Percentiles rank a stretch among this genome's conserved stretches.
Evolutionary conservation across 2,113 vertebrate genomes (phyloP).

Genomic region (Boleophthalmus pectinirostris): DNA sequence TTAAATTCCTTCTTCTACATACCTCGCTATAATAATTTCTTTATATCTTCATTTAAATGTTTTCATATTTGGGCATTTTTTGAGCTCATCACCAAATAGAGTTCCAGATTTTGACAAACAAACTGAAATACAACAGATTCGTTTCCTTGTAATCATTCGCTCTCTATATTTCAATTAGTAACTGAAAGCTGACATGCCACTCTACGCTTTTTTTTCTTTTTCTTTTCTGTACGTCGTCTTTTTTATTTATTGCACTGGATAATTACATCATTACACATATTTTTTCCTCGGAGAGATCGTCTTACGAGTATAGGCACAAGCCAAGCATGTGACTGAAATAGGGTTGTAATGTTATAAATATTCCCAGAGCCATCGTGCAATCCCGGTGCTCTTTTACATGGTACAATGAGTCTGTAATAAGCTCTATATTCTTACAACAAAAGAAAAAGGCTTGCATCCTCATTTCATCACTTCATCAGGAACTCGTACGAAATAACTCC

Average conservation of each 20-base stretch:
- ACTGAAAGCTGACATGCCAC: too few species aligned
- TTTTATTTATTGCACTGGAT: background rate
- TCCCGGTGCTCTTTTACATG: background rate
- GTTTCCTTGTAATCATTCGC: too few species aligned
- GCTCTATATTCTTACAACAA: background rate
- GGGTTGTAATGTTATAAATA: conserved; percentile 12
- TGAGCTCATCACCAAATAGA: too few species aligned
- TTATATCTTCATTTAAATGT: too few species aligned
- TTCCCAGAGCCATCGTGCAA: conserved; percentile 6
- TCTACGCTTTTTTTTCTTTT: too few species aligned
- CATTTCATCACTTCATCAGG: background rate
- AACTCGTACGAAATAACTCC: conserved; percentile 4
- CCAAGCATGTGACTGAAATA: background rate
- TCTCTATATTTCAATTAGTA: too few species aligned
- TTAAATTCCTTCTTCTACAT: too few species aligned
- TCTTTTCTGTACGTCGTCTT: background rate
- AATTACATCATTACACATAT: background rate
- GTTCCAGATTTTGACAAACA: too few species aligned
- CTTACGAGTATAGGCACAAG: background rate
- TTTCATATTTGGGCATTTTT: too few species aligned
- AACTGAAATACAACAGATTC: too few species aligned
- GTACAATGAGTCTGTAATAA: background rate
- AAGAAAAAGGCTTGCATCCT: conserved; percentile 8
- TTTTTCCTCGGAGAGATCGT: background rate
- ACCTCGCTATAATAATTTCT: too few species aligned